phyloP scores from a whole-genome alignment of 2,113 vertebrate genomes.

The Leptobrachium ailaonicum region DNA sequence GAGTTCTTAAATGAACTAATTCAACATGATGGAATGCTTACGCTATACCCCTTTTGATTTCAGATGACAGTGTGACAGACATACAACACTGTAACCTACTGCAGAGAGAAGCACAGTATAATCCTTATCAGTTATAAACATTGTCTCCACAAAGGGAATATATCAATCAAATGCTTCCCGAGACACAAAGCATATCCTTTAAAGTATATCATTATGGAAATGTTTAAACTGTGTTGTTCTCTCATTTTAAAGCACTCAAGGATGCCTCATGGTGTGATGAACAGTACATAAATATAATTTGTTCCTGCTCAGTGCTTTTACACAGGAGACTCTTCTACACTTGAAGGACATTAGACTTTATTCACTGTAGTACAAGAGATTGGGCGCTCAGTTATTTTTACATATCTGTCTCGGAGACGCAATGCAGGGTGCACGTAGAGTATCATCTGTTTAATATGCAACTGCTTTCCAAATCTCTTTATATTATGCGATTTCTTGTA shows the following conservation, averaged over 20 bases:
- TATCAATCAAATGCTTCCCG: slow-evolving; percentile 46
- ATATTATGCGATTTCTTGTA: slow-evolving; percentile 25
- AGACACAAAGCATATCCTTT: slow-evolving; percentile 46
- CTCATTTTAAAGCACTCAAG: slow-evolving; percentile 49
- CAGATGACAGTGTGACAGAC: slow-evolving; percentile 45
- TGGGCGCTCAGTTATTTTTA: slow-evolving; percentile 9
- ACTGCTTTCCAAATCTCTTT: not conserved
- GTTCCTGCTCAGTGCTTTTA: slow-evolving; percentile 48
- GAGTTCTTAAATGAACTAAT: slow-evolving; percentile 32
- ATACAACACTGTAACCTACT: slow-evolving; percentile 46
- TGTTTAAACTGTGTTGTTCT: slow-evolving; percentile 50
- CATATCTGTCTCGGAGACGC: slow-evolving; percentile 15
- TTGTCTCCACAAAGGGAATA: slow-evolving; percentile 48
- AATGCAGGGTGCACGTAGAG: not conserved
- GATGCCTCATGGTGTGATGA: slow-evolving; percentile 51
- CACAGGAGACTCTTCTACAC: slow-evolving; percentile 36
- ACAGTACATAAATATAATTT: slow-evolving; percentile 51
- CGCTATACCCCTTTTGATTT: slow-evolving; percentile 29
- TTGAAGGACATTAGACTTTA: slow-evolving; percentile 47
- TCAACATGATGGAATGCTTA: slow-evolving; percentile 29
- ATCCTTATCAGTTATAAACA: slow-evolving; percentile 48
- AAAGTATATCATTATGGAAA: slow-evolving; percentile 51
- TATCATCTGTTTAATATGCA: not conserved
- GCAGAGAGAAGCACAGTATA: slow-evolving; percentile 44
- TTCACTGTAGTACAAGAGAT: slow-evolving; percentile 25